A percentile compares a stretch with the other conserved stretches of the same genome.
Conservation (phyloP, 2,888 invertebrate genomes). For the Phymatocera aterrima region DNA sequence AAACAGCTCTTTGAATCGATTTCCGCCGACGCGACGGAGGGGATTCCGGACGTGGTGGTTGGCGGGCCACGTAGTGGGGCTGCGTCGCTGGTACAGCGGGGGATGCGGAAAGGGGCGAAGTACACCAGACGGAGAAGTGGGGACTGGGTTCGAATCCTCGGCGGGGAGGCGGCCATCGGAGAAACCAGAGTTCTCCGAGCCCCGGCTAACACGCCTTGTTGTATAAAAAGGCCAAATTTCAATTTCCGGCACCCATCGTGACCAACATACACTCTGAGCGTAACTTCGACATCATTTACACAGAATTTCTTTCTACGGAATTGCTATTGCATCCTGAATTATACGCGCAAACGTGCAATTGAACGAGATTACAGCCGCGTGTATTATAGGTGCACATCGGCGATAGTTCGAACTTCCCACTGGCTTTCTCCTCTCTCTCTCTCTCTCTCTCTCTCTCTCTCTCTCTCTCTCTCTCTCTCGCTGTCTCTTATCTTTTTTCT, state of each 20-base stretch:
- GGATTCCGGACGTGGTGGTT: conserved; percentile 33
- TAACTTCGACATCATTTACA: too few species aligned
- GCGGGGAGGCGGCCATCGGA: conserved; percentile 14
- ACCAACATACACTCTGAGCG: too few species aligned
- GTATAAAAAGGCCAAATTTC: background rate
- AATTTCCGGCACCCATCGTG: too few species aligned
- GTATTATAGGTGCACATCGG: too few species aligned
- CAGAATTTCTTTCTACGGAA: too few species aligned
- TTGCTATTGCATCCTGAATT: too few species aligned
- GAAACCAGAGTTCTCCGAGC: conserved; percentile 13
- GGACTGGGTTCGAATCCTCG: conserved; percentile 12
- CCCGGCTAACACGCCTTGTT: background rate
- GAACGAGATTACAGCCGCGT: too few species aligned
- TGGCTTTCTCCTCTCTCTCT: background rate
- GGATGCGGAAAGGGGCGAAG: background rate
- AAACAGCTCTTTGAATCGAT: conserved; percentile 50
- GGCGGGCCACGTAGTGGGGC: background rate
- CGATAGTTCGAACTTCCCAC: background rate
- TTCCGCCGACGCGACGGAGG: conserved; percentile 45
- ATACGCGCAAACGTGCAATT: too few species aligned
- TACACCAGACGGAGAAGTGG: conserved; percentile 31
- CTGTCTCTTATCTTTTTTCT: too few species aligned
- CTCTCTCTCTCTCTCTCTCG: background rate
- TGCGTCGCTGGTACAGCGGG: background rate
- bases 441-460: background rate